A percentile compares a stretch with the other conserved stretches of the same genome.
Conservation (phyloP, 2,113 vertebrate species). For the Thinocorus orbignyianus region DNA sequence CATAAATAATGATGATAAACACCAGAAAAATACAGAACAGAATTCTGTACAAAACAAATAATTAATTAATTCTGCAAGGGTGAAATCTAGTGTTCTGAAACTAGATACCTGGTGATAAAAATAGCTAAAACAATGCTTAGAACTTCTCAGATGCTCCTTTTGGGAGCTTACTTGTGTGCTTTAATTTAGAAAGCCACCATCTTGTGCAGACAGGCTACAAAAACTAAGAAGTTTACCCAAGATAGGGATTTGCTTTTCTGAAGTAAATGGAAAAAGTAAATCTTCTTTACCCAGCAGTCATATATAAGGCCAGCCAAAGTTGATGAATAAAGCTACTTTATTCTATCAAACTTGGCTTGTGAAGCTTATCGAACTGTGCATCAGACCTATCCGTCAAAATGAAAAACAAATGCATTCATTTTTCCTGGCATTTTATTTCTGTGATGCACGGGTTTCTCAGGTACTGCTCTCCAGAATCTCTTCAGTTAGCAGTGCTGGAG, state of each 20-base stretch:
- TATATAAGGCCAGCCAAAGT: background rate
- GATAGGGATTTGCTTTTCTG: background rate
- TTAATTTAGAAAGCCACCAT: background rate
- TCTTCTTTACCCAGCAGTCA: background rate
- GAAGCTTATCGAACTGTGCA: background rate
- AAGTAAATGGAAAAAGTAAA: background rate
- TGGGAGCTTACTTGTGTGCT: background rate
- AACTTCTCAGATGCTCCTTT: background rate
- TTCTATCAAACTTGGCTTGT: background rate
- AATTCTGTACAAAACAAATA: background rate
- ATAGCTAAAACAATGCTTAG: background rate
- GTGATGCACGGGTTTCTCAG: background rate
- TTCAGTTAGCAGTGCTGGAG: background rate
- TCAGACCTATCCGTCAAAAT: background rate
- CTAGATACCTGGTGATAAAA: background rate
- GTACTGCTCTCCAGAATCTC: background rate
- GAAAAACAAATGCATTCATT: background rate
- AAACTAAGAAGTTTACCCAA: background rate
- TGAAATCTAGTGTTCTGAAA: background rate
- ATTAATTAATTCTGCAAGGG: background rate
- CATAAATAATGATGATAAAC: background rate
- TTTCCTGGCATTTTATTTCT: background rate
- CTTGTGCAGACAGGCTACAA: background rate
- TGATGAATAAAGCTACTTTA: background rate
- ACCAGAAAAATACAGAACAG: background rate